Evolutionary conservation across 2,113 vertebrate species (phyloP), one percentile per base, ranked within the genome.

Genomic region (Megaceryle maxima): DNA sequence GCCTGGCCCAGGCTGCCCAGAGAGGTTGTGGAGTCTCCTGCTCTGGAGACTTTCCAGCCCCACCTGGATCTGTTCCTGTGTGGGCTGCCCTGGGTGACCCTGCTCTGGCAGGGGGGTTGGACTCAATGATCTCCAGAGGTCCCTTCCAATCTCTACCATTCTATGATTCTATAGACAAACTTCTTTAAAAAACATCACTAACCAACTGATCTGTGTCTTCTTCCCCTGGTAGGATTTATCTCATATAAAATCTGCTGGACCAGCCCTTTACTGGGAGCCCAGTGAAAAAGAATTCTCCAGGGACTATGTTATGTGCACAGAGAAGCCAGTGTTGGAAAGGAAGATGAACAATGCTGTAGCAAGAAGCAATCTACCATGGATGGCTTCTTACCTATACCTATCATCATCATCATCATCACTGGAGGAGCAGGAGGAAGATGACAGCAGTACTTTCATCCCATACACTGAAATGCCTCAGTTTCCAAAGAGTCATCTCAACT

Each of bases 151-250:
- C 29, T 25, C 55, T 16, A 31, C 16, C 55, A 56, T 18, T 31
- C 50, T 51, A 6, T 56, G 55, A 29, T 31, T 51, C 50, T 51
- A 51, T 51, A 51, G 50, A 51, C 72, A 37, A 51, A 16, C 3
- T 31, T 51, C 15, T 78, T 90, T 25, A 43, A 4, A 31, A 81
- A 64, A 33, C 31, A 43, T 57, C 64, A 22, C 62, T 26, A 24
- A 33, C 11, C 74, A 51, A 78, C 26, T 28, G 79, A 82, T 26
- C 53, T 20, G 9, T 41, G 44, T 57, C n/a, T 41, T 24, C 2
- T 39, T 66, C 60, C 53, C 59, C 77, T 31, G n/a, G 39, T 1
- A 97, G 97, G 92, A 97, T 80, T 91, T 97, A 9, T 88, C 72
- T 35, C 29, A 17, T 3, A 62, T 72, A 24, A 78, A 73, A 83